Evolutionary conservation across 2,113 vertebrate genomes (phyloP).

Genomic region (Lophura nycthemera): DNA sequence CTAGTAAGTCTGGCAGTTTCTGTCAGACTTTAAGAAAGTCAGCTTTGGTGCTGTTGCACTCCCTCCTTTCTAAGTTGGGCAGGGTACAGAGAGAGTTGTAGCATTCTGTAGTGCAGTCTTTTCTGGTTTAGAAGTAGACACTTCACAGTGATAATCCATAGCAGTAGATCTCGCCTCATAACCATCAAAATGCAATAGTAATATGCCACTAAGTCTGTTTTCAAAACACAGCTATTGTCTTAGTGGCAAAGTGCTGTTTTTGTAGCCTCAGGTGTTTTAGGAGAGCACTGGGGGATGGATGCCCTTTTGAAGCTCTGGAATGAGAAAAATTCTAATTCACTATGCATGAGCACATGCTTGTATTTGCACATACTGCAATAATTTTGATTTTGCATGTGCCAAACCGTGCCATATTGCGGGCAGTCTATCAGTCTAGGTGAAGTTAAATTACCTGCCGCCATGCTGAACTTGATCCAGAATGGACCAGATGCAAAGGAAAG

Average conservation of each 20-base stretch:
- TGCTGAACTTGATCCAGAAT: conserved; percentile 35
- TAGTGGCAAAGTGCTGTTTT: not conserved
- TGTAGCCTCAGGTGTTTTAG: not conserved
- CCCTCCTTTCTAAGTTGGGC: not conserved
- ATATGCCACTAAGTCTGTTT: rapidly evolving
- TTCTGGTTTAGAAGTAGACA: not conserved
- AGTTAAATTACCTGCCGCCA: not conserved
- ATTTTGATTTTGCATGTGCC: not conserved
- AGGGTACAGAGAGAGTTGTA: not conserved
- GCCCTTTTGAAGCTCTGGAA: not conserved
- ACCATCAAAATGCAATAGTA: rapidly evolving
- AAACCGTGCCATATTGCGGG: not conserved
- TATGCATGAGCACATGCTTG: not conserved
- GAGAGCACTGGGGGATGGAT: not conserved
- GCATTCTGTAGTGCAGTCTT: not conserved
- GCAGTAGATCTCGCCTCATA: not conserved
- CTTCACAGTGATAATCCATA: not conserved
- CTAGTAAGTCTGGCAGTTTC: not conserved
- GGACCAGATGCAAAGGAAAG: conserved; percentile 13
- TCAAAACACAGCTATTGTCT: not conserved
- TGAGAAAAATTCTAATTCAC: not conserved
- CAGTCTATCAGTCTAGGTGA: not conserved
- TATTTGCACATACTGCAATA: conserved; percentile 17
- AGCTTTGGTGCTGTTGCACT: not conserved
- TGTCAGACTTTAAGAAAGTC: not conserved